Conservation (phyloP, 2,888 invertebrate genomes). For the Branchinecta sandiegonensis region DNA sequence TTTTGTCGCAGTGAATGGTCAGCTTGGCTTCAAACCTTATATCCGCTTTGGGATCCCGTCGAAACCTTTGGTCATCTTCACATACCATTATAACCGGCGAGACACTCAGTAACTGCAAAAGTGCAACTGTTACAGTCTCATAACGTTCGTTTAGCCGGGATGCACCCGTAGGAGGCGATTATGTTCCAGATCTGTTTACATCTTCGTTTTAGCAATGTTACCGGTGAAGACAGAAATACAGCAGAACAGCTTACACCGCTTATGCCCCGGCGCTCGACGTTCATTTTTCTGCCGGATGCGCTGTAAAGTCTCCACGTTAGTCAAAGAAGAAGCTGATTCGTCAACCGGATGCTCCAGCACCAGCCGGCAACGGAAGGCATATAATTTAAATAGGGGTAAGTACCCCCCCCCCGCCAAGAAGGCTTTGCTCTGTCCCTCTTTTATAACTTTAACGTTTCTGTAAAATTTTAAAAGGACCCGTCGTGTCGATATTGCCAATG, state of each 20-base stretch:
- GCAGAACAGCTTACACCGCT: constrained; percentile 49
- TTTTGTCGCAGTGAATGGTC: no score
- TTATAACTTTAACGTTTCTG: no score
- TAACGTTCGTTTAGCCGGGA: no score
- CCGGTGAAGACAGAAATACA: constrained; percentile 74
- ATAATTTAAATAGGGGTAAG: constrained; percentile 22
- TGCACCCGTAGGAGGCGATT: no score
- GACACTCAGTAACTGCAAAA: not conserved
- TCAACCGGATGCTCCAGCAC: constrained; percentile 31
- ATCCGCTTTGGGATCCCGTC: no score
- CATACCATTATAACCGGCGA: not conserved
- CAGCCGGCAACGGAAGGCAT: constrained; percentile 19
- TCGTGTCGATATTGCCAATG: no score
- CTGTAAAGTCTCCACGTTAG: constrained; percentile 44
- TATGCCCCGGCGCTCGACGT: constrained; percentile 74
- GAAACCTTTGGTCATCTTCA: not conserved
- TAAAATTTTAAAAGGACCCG: no score
- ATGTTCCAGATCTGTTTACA: no score
- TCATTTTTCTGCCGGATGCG: constrained; percentile 93
- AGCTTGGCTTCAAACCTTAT: no score
- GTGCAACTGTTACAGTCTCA: no score
- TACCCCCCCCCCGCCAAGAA: no score
- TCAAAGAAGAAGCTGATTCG: constrained; percentile 58
- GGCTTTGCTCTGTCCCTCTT: no score
- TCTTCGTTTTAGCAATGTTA: constrained; percentile 55